phyloP scores from a whole-genome alignment of 2,113 vertebrate genomes.

The Prionailurus viverrinus region DNA sequence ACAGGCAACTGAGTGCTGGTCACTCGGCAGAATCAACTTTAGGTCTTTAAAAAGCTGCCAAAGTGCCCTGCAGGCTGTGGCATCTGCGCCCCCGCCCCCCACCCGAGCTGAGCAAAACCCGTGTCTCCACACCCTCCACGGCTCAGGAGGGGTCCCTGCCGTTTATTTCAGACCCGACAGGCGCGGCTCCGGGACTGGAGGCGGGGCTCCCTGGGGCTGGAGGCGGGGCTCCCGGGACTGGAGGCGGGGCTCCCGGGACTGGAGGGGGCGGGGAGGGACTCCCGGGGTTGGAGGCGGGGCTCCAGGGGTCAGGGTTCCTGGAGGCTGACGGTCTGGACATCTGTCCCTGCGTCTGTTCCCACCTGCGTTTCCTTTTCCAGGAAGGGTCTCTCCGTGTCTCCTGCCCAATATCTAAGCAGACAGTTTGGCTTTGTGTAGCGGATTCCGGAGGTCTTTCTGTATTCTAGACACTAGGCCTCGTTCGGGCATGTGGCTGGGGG shows the following conservation, averaged over 20 bases:
- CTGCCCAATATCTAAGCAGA: neutral
- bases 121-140: neutral
- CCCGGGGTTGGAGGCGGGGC: too few relatives aligned
- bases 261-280: neutral
- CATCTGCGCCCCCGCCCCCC: rapidly evolving
- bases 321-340: neutral
- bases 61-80: neutral
- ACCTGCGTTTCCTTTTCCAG: neutral
- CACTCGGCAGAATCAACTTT: neutral
- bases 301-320: rapidly evolving
- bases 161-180: neutral
- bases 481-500: rapidly evolving
- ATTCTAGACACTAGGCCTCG: neutral
- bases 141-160: neutral
- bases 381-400: neutral
- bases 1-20: neutral
- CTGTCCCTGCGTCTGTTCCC: neutral
- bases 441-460: neutral
- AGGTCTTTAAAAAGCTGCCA: neutral
- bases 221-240: rapidly evolving
- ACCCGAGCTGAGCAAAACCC: neutral
- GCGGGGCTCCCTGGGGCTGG: neutral
- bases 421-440: neutral
- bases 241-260: rapidly evolving
- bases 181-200: neutral